Percentiles rank a stretch among this genome's conserved stretches.
phyloP scores from a whole-genome alignment of 2,888 invertebrate species.

The Brachypterus glaber region DNA sequence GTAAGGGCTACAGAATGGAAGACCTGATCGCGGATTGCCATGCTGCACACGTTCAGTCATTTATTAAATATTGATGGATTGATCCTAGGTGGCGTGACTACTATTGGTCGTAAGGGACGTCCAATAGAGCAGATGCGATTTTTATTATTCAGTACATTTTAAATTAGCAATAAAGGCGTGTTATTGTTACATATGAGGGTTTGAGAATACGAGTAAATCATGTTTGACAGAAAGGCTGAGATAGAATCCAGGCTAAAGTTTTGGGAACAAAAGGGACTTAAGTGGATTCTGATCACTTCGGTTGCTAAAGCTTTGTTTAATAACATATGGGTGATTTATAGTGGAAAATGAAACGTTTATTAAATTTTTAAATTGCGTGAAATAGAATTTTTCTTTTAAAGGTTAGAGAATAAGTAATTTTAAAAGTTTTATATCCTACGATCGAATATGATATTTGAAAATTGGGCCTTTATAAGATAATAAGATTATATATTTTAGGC shows the following conservation, averaged over 20 bases:
- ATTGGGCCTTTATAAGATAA: too few relatives aligned
- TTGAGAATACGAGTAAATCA: slow-evolving; percentile 30
- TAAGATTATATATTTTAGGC: too few relatives aligned
- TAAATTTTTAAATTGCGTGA: too few relatives aligned
- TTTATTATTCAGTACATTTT: slow-evolving; percentile 29
- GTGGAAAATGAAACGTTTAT: slow-evolving; percentile 3
- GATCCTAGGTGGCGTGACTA: slow-evolving; percentile 27
- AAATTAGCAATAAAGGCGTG: slow-evolving; percentile 31
- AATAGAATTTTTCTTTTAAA: too few relatives aligned
- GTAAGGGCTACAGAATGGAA: not conserved
- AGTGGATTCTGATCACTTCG: slow-evolving; percentile 28
- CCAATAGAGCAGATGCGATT: slow-evolving; percentile 35
- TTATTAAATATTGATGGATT: slow-evolving; percentile 34
- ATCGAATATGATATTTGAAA: too few relatives aligned
- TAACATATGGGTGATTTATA: slow-evolving; percentile 31
- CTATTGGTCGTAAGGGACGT: slow-evolving; percentile 33
- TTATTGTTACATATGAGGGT: slow-evolving; percentile 27
- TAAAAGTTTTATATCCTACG: too few relatives aligned
- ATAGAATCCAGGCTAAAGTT: slow-evolving; percentile 26
- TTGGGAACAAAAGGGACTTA: too few relatives aligned
- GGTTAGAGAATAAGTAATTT: too few relatives aligned
- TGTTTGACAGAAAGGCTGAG: slow-evolving; percentile 31
- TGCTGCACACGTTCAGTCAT: too few relatives aligned
- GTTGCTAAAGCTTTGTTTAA: slow-evolving; percentile 19
- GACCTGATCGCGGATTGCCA: too few relatives aligned